Evolutionary conservation across 2,113 vertebrate genomes (phyloP), one percentile per base, ranked within the genome.

Genomic region (Lichenostomus cassidix): DNA sequence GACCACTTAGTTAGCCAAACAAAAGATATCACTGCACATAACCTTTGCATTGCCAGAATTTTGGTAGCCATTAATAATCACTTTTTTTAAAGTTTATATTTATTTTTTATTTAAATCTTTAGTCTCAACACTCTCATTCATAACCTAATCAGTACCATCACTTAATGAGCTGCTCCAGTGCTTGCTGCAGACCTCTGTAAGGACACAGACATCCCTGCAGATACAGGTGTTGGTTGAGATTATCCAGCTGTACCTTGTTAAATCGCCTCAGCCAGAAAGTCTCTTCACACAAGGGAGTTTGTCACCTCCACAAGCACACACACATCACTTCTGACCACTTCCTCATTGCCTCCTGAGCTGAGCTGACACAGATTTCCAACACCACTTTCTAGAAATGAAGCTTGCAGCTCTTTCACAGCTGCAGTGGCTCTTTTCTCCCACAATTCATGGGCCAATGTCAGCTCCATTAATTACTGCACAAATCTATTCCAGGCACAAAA

Each of bases 191-290:
- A 8, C 7, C 41, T 21, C 10, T 35, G 1, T 7, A 33, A 47
- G 31, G 17, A 46, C 8, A 46, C 9, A 42, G 7, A 47, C 12
- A 46, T 0, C 28, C 12, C 49, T 60, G 42, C 68, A 56, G 22
- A 42, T 14, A 12, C 0, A 50, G 15, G 5, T 44, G 44, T 0
- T 29, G 42, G 20, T 28, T 29, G 6, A 20, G 7, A 15, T 56
- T 2, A 18, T 2, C 37, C 49, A 74, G 23, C 39, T 68, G 22
- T 4, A 21, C 35, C 49, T 60, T 35, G 12, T 12, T 33, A 8
- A 35, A 23, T 15, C n/a, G 15, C 24, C 65, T 24, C 14, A 84
- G 41, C 41, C 35, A 29, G 18, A 3, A 39, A 76, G 25, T 42
- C 20, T 29, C 73, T 23, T 42, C 22, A 20, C 55, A 42, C 8